These are phyloP conservation scores for Halocynthia roretzi DNA, from an alignment of 23 tunicate genomes.

Conservation along the genomic window DNA sequence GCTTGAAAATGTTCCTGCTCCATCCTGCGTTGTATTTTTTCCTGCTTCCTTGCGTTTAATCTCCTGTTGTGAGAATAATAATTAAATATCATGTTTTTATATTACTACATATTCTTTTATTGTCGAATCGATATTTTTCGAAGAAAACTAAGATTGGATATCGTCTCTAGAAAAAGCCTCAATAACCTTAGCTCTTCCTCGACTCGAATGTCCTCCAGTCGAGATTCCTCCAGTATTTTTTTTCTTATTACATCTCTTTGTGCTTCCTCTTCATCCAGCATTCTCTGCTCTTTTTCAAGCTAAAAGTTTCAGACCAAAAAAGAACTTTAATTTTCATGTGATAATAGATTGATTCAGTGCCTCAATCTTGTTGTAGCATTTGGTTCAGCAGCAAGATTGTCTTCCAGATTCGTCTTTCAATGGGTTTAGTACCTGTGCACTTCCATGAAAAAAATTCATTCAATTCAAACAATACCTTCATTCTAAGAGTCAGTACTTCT, in stretches of 20 bases:
- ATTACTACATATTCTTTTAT: no score
- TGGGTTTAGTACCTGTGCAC: no score
- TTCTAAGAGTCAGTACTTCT: conserved; percentile 27
- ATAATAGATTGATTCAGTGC: no score
- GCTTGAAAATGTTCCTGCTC: background rate
- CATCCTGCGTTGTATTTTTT: background rate
- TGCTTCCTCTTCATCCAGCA: conserved; percentile 56
- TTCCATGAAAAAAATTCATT: no score
- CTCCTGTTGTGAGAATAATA: no score
- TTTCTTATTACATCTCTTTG: conserved; percentile 53
- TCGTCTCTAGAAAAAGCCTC: background rate
- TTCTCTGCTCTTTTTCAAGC: conserved; percentile 57
- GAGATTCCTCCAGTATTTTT: conserved; percentile 67
- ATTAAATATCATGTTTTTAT: no score
- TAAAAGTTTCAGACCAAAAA: background rate
- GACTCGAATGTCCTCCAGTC: conserved; percentile 45
- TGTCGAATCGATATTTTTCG: no score
- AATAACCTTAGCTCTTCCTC: conserved; percentile 57
- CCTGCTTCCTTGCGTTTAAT: background rate
- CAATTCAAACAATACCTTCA: conserved; percentile 17
- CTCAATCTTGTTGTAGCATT: no score
- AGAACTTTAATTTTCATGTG: background rate
- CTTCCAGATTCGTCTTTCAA: no score
- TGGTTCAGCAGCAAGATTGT: no score
- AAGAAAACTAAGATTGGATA: no score